Conservation (phyloP, 2,888 invertebrate genomes). For the Plusia festucae region DNA sequence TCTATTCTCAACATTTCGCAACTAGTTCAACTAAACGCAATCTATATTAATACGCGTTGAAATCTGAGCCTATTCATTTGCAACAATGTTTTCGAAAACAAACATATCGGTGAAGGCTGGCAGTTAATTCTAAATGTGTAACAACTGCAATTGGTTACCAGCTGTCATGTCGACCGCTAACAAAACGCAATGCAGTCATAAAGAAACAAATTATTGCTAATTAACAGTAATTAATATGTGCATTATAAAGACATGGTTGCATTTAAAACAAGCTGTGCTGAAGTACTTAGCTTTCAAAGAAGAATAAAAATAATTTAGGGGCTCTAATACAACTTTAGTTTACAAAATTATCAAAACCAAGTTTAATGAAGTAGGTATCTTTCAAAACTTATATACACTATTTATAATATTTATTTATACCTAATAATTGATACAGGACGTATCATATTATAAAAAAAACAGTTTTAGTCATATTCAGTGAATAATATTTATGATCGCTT, state of each 20-base stretch:
- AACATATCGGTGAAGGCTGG: slow-evolving; percentile 10
- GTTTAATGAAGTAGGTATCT: too few relatives aligned
- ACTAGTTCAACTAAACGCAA: not conserved
- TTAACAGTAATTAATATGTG: slow-evolving; percentile 39
- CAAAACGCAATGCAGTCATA: slow-evolving; percentile 30
- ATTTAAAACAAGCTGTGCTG: slow-evolving; percentile 8
- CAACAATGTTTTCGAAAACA: slow-evolving; percentile 13
- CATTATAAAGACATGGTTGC: slow-evolving; percentile 12
- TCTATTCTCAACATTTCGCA: slow-evolving; percentile 1
- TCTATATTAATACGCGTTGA: not conserved
- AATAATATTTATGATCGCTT: too few relatives aligned
- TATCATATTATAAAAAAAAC: too few relatives aligned
- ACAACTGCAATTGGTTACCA: slow-evolving; percentile 22
- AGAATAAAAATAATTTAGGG: too few relatives aligned
- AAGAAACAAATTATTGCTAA: slow-evolving; percentile 27
- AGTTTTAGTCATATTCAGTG: too few relatives aligned
- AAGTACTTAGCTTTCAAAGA: not conserved
- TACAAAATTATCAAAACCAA: too few relatives aligned
- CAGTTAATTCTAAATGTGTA: slow-evolving; percentile 18
- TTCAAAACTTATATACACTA: too few relatives aligned
- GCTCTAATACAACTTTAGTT: too few relatives aligned
- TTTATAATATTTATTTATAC: too few relatives aligned
- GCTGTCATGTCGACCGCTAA: slow-evolving; percentile 11
- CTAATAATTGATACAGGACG: too few relatives aligned
- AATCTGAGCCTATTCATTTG: not conserved